Conservation (phyloP, 2,888 invertebrate species). For the Apodemia hepburni region DNA sequence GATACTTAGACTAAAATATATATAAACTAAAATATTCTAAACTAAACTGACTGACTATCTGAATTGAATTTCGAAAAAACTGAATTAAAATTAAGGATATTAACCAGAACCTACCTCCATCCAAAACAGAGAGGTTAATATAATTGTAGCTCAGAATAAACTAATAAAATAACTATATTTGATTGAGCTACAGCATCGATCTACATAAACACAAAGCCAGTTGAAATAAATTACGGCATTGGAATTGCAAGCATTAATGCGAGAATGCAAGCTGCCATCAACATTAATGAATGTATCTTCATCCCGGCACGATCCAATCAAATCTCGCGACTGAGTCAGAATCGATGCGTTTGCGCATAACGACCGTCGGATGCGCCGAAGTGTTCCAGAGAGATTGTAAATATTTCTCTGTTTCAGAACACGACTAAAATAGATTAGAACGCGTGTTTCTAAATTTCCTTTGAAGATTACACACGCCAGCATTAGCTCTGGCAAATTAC, state of each 20-base stretch:
- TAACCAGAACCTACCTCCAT: background rate
- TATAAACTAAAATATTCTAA: too few species aligned
- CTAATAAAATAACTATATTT: constrained; percentile 13
- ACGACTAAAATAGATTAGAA: constrained; percentile 77
- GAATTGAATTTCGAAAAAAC: too few species aligned
- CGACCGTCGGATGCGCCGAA: constrained; percentile 78
- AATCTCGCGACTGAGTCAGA: constrained; percentile 59
- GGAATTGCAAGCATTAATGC: constrained; percentile 34
- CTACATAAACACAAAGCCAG: constrained; percentile 24
- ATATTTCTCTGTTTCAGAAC: constrained; percentile 80
- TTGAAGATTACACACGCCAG: constrained; percentile 79
- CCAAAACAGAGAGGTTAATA: background rate
- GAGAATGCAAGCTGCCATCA: constrained; percentile 45
- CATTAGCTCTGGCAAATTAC: constrained; percentile 80
- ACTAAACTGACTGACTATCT: too few species aligned
- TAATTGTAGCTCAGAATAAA: constrained; percentile 3
- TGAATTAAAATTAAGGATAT: background rate
- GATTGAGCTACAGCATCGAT: constrained; percentile 12
- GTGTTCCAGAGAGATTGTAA: constrained; percentile 78
- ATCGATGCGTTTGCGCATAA: constrained; percentile 74
- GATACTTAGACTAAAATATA: too few species aligned
- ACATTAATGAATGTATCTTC: constrained; percentile 62
- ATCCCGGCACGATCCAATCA: constrained; percentile 62
- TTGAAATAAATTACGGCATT: constrained; percentile 27
- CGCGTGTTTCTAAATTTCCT: constrained; percentile 80